phyloP scores from a whole-genome alignment of 2,113 vertebrate genomes.

The Actenoides lindsayi region DNA sequence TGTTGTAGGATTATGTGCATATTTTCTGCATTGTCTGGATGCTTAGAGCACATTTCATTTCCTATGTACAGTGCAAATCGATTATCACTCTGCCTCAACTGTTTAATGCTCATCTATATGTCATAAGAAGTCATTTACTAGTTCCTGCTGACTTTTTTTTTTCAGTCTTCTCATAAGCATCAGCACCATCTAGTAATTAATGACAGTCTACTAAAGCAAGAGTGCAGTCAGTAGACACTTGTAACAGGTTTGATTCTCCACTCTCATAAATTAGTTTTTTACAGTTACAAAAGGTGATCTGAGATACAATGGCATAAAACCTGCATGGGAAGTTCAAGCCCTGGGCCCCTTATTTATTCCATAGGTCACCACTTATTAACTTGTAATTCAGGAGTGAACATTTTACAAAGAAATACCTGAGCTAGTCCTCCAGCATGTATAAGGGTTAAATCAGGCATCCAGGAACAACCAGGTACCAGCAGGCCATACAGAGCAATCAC shows the following conservation, averaged over 20 bases:
- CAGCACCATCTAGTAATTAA: background rate
- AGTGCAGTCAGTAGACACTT: background rate
- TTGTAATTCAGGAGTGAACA: background rate
- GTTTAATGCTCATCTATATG: background rate
- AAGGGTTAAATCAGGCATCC: conserved; percentile 89
- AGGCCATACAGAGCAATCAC: conserved; percentile 85
- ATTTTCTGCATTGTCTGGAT: background rate
- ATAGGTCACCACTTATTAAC: background rate
- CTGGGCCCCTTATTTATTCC: background rate
- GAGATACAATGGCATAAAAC: background rate
- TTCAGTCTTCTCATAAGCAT: background rate
- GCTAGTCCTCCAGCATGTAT: conserved; percentile 91
- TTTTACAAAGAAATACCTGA: conserved; percentile 79
- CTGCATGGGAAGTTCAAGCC: background rate
- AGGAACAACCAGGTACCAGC: conserved; percentile 89
- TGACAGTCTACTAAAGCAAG: background rate
- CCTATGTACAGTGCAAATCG: background rate
- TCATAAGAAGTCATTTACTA: background rate
- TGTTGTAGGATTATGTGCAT: background rate
- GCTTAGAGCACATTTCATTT: background rate
- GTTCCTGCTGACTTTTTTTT: background rate
- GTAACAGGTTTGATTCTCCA: background rate
- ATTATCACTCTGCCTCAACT: background rate
- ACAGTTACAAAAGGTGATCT: background rate
- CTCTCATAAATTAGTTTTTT: background rate